Base-by-base conservation (phyloP, 2,888 invertebrate genomes). In the Diarsia brunnea region DNA sequence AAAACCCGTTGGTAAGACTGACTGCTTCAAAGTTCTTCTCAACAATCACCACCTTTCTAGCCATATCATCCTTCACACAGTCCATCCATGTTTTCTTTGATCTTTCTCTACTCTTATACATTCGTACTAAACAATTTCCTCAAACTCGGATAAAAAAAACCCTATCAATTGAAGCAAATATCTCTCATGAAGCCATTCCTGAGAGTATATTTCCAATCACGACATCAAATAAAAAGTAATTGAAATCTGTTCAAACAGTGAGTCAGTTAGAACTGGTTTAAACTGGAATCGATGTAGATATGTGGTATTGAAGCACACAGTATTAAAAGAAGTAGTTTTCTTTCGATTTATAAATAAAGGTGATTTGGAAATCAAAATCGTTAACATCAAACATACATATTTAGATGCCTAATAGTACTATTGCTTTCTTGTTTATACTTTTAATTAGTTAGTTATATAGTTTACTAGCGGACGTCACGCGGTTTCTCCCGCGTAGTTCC, bases 161-260 rank as follows among this genome's bases (percentile, higher is more conserved):
- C 70, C 11, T 19, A 69, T 27, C 0, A 49, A 63, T 49, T 43
- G 21, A 70, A 70, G 70, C 49, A 55, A 72, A 79, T 3, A 60
- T 27, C 5, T 60, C 24, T 7, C 21, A 43, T 12, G 53, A 53
- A 61, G 71, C 47, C 27, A 43, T 77, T 71, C 31, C 61, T 64
- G 24, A 19, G 55, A 60, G 43, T 38, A 66, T 55, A 60, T 66
- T 51, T 78, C 31, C 67, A 83, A 83, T 78, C 83, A 66, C 70
- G 65, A 72, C 68, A 55, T 71, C 75, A 86, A 78, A 80, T 80
- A 83, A 53, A 79, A 84, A 75, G 73, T 65, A 72, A 86, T 76
- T 75, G 65, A 38, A 75, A 66, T 71, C 74, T 78, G 78, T 75
- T 73, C 76, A 86, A 86, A 85, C 67, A 78, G 61, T 55, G 74